Percentiles rank a stretch among this genome's conserved stretches.
phyloP scores from a whole-genome alignment of 2,888 invertebrate genomes.

The Spodoptera exigua region DNA sequence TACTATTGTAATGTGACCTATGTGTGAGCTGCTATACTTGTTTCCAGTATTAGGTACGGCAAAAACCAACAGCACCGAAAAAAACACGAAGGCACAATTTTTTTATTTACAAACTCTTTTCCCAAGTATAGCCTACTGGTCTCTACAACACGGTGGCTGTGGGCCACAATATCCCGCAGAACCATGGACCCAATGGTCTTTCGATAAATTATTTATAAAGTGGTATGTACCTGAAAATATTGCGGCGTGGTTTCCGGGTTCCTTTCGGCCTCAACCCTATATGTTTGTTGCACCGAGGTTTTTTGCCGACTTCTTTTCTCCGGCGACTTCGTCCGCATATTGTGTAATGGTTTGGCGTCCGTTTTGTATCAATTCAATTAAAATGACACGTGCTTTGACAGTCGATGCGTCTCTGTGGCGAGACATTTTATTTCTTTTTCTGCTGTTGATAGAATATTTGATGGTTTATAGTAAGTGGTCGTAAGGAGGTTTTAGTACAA shows the following conservation, averaged over 20 bases:
- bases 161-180: constrained; percentile 13
- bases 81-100: no score
- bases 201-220: constrained; percentile 58
- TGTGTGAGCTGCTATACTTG: no score
- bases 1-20: no score
- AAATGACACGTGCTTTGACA: constrained; percentile 45
- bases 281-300: constrained; percentile 59
- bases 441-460: constrained; percentile 4
- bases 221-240: constrained; percentile 79
- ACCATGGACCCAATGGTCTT: constrained; percentile 43
- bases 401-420: constrained; percentile 10
- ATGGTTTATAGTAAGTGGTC: constrained; percentile 4
- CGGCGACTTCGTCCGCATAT: constrained; percentile 68
- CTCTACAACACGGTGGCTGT: no score
- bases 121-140: no score
- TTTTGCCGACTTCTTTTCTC: constrained; percentile 64
- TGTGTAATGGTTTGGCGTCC: constrained; percentile 54
- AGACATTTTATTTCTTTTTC: neutral
- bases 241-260: constrained; percentile 78
- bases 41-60: no score
- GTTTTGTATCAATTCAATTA: constrained; percentile 43
- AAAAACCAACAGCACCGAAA: no score
- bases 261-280: constrained; percentile 68
- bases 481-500: constrained; percentile 6
- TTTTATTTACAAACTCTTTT: no score